A percentile compares a stretch with the other conserved stretches of the same genome.
These are phyloP conservation scores for Agrochola litura DNA, from an alignment of 2,888 invertebrate genomes.

Conservation along the genomic window DNA sequence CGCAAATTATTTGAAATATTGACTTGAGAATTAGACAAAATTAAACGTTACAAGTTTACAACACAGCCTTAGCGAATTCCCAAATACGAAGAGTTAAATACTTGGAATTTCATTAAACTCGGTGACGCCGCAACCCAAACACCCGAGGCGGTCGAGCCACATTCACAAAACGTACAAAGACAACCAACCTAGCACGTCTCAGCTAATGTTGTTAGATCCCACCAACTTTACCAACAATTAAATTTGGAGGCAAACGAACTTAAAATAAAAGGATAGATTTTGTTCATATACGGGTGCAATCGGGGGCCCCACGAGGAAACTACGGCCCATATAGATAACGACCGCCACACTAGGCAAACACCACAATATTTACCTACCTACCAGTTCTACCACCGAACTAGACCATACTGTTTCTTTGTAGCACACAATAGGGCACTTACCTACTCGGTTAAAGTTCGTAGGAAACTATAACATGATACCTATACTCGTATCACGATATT, in stretches of 20 bases:
- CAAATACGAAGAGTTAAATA: slow-evolving; percentile 67
- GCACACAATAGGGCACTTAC: slow-evolving; percentile 51
- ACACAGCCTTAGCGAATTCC: slow-evolving; percentile 64
- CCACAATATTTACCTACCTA: slow-evolving; percentile 72
- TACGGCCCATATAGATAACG: slow-evolving; percentile 87
- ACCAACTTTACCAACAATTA: slow-evolving; percentile 17
- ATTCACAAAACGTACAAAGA: slow-evolving; percentile 66
- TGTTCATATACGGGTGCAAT: slow-evolving; percentile 73
- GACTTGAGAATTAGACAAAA: slow-evolving; percentile 44
- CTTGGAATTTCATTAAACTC: slow-evolving; percentile 75
- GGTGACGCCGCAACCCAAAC: slow-evolving; percentile 71
- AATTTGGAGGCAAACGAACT: slow-evolving; percentile 22
- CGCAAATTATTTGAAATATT: slow-evolving; percentile 38
- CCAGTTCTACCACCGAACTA: slow-evolving; percentile 58
- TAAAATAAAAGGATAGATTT: slow-evolving; percentile 39
- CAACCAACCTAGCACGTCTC: slow-evolving; percentile 29
- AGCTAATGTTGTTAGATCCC: slow-evolving; percentile 14
- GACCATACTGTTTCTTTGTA: slow-evolving; percentile 57
- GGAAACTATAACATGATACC: slow-evolving; percentile 39
- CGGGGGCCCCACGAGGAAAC: slow-evolving; percentile 83
- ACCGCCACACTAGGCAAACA: slow-evolving; percentile 75
- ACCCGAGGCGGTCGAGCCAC: slow-evolving; percentile 64
- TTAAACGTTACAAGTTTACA: slow-evolving; percentile 46
- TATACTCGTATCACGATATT: slow-evolving; percentile 14
- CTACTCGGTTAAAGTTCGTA: slow-evolving; percentile 44